Evolutionary conservation across 2,113 vertebrate species (phyloP).

Genomic region (Etheostoma cragini): DNA sequence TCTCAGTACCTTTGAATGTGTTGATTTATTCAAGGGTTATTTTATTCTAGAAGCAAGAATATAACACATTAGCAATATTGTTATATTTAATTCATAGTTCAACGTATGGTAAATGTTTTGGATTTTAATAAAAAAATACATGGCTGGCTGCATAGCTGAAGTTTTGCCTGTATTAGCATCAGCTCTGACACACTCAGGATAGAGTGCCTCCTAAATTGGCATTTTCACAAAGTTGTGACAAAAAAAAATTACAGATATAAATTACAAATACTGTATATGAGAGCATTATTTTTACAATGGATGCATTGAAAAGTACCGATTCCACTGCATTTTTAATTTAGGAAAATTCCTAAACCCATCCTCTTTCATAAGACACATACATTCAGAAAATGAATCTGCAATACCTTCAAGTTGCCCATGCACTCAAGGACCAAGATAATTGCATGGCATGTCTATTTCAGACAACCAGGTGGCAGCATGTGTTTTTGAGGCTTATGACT

Average conservation of each 20-base stretch:
- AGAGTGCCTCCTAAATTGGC: neutral
- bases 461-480: slow-evolving; percentile 70
- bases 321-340: neutral
- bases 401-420: slow-evolving; percentile 33
- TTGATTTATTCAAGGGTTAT: neutral
- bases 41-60: neutral
- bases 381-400: slow-evolving; percentile 43
- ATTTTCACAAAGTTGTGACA: neutral
- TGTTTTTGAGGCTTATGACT: slow-evolving; percentile 73
- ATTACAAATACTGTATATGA: neutral
- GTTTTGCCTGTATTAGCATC: neutral
- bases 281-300: neutral
- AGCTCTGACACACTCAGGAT: neutral
- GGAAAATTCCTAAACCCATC: slow-evolving; percentile 10
- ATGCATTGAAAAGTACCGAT: neutral
- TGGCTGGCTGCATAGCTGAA: neutral
- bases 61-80: neutral
- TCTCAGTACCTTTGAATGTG: neutral
- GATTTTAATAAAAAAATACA: neutral
- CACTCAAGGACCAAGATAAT: slow-evolving; percentile 54
- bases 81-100: neutral
- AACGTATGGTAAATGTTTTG: neutral
- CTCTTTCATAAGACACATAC: slow-evolving; percentile 12
- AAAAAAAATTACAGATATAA: neutral
- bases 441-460: slow-evolving; percentile 70